Conservation (phyloP, 2,888 invertebrate species). For the Drosophila cognata region DNA sequence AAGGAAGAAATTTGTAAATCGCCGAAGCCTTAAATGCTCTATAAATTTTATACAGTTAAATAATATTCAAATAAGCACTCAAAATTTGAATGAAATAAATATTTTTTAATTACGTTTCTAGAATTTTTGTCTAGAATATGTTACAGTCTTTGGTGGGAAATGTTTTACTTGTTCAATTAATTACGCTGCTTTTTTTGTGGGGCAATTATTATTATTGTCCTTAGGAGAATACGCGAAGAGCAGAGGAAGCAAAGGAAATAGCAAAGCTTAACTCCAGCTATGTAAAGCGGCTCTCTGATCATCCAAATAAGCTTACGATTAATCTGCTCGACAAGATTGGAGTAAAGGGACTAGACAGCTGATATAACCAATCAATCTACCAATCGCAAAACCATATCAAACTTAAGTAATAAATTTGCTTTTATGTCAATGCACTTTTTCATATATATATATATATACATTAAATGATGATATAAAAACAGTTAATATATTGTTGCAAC, state of each 20-base stretch:
- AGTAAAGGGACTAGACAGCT: neutral
- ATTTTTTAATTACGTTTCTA: neutral
- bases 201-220: neutral
- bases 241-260: neutral
- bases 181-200: neutral
- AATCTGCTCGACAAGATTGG: neutral
- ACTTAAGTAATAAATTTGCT: neutral
- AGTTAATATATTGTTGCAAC: neutral
- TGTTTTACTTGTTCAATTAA: neutral
- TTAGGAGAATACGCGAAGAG: neutral
- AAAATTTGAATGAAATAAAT: neutral
- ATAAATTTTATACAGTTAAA: neutral
- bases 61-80: neutral
- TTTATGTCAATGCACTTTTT: neutral
- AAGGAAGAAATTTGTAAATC: constrained; percentile 1
- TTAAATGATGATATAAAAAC: neutral
- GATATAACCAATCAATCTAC: neutral
- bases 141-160: neutral
- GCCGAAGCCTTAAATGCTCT: constrained; percentile 43
- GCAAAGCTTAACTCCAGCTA: neutral
- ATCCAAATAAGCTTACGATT: neutral
- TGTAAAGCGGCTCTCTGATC: neutral
- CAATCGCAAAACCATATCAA: neutral
- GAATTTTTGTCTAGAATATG: neutral
- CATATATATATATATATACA: too few relatives aligned